Evolutionary conservation across 2,888 invertebrate genomes (phyloP), one percentile per base, ranked within the genome.

Genomic region (Folsomia candida): DNA sequence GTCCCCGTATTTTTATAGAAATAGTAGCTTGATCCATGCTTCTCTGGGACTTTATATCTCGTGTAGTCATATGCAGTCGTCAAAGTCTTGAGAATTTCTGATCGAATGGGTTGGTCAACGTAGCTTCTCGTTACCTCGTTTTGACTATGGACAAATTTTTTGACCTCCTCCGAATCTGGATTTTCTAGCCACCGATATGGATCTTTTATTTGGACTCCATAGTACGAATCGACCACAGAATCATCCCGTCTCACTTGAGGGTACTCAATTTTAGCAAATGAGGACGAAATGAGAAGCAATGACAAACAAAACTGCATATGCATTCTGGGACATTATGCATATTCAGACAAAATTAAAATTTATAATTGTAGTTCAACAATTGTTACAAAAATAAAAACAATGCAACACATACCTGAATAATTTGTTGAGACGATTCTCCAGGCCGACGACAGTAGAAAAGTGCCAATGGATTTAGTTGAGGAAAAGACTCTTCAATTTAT

Each of bases 1-100:
- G 99, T 86, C 1, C 98, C 98, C 47, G 92, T 90, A 82, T 99
- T 99, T 86, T 91, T 90, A 4, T 18, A 70, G 84, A 92, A 95
- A 22, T 69, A 77, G 29, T 77, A 78, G 1, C 68, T 64, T 18
- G 29, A 20, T 6, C 76, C 78, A 24, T 60, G 27, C 57, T 60
- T 72, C 24, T 51, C 65, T 2, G 76, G 76, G 24, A 68, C 26
- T 1, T 70, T 70, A 24, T 64, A 68, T 62, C 67, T 71, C 11
- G 73, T 51, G 59, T 77, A 78, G 51, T 75, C 73, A 29, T 59
- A 71, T 22, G 73, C 27, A 6, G 71, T 65, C 9, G 65, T 72
- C 2, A 78, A 51, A 24, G 64, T 65, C 6, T 69, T 54, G 2
- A 51, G 59, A 47, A 78, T 77, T 2, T 69, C 68, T 11, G 69